Base-by-base conservation (phyloP, 2,113 vertebrate genomes). In the Tichodroma muraria region DNA sequence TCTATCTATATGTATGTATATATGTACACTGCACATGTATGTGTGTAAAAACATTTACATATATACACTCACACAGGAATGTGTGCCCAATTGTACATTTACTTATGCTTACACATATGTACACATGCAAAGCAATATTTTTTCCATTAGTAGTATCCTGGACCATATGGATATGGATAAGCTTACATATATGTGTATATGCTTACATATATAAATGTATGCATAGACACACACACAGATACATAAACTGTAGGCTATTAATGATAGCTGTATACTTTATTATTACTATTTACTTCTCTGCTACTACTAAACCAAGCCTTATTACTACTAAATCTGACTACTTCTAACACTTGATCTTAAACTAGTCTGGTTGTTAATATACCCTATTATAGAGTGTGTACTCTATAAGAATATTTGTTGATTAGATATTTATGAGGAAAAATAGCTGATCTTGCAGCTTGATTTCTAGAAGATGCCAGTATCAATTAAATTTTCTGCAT, bases 1-100 rank as follows among this genome's bases (percentile, higher is more conserved):
- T 38, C 5, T 44, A 13, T n/a, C 22, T 45, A 6, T 30, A 35
- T 4, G 4, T 25, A 44, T 35, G 38, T n/a, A 53, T 15, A 9
- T 23, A 30, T 5, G 7, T 10, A 31, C 0, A 0, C 35, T 75
- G 21, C 33, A 28, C 24, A 6, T 22, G 5, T 33, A 7, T 5
- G 8, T 23, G 47, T 24, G 24, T 13, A 31, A 13, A 75, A n/a
- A 15, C 20, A 33, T 47, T 31, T n/a, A 4, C 8, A 15, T 27
- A 23, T 4, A 37, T 1, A 10, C 1, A 44, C 15, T 37, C 7
- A 64, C 10, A 47, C 0, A 56, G 2, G 53, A 33, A 44, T 50
- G 4, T 45, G 21, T 45, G 10, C 35, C 11, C 21, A 35, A 4
- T 37, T 44, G 30, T 42, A 27, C 9, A 80, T 24, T 45, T 64